phyloP scores from a whole-genome alignment of 2,888 invertebrate species.

The Scaeva pyrastri region DNA sequence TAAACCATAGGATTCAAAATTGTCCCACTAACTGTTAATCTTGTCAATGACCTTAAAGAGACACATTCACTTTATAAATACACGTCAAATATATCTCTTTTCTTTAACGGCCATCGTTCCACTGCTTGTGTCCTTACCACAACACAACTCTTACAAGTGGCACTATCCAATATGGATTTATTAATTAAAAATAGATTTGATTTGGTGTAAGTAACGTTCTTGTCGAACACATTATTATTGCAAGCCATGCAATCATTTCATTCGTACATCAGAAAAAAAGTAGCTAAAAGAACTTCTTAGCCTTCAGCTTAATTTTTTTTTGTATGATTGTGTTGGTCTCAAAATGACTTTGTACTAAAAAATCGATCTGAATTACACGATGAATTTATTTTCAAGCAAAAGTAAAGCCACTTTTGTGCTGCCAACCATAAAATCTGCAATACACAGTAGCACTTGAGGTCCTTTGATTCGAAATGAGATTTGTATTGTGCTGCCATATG shows the following conservation, averaged over 20 bases:
- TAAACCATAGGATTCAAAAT: too few relatives aligned
- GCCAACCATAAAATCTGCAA: constrained; percentile 20
- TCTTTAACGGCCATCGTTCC: too few relatives aligned
- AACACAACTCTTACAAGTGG: too few relatives aligned
- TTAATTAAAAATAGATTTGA: constrained; percentile 13
- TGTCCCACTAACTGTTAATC: too few relatives aligned
- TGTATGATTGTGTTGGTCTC: too few relatives aligned
- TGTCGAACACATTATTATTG: background rate
- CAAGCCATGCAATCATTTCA: constrained; percentile 8
- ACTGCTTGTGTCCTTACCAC: too few relatives aligned
- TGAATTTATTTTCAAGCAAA: constrained; percentile 18
- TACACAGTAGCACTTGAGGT: constrained; percentile 19
- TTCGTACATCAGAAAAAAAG: background rate
- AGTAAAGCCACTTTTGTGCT: constrained; percentile 17
- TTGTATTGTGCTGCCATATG: constrained; percentile 31
- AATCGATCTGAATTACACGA: constrained; percentile 4
- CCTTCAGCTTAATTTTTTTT: background rate
- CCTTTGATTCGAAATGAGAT: constrained; percentile 35
- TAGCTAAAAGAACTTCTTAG: background rate
- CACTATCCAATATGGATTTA: background rate
- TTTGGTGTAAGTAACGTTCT: background rate
- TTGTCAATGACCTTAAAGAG: too few relatives aligned
- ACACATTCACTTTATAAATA: too few relatives aligned
- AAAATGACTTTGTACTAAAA: background rate
- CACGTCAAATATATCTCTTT: too few relatives aligned